Evolutionary conservation across 2,888 invertebrate species (phyloP).

Genomic region (Melanophora roralis): DNA sequence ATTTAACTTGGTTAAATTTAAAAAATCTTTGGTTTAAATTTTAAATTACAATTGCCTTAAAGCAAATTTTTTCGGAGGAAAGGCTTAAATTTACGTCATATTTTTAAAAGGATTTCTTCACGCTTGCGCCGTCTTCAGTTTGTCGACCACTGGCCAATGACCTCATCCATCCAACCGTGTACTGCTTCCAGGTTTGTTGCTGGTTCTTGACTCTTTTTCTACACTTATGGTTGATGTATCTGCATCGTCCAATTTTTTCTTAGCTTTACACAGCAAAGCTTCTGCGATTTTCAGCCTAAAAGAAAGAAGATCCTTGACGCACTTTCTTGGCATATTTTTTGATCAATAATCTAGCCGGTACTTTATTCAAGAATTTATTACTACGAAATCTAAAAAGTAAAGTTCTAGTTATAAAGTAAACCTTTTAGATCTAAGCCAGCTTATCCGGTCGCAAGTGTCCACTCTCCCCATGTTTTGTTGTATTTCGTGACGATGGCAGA

Average conservation of each 20-base stretch:
- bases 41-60: no score
- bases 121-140: constrained; percentile 35
- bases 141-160: constrained; percentile 34
- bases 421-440: no score
- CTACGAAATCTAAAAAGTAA: no score
- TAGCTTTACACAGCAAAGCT: neutral
- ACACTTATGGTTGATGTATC: neutral
- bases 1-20: constrained; percentile 14
- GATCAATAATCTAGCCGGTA: neutral
- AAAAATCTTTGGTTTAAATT: neutral
- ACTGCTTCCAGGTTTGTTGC: constrained; percentile 18
- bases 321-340: constrained; percentile 17
- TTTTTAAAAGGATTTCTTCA: constrained; percentile 1
- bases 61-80: no score
- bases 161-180: constrained; percentile 29
- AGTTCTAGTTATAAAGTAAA: no score
- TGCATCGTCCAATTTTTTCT: neutral
- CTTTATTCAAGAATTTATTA: no score
- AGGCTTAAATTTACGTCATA: neutral
- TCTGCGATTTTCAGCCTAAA: constrained; percentile 23
- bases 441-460: no score
- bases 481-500: no score
- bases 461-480: no score
- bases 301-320: neutral
- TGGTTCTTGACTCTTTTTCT: constrained; percentile 3